A percentile compares a stretch with the other conserved stretches of the same genome.
These are phyloP conservation scores for Drosophila colorata DNA, from an alignment of 2,888 invertebrate genomes.

Conservation along the genomic window DNA sequence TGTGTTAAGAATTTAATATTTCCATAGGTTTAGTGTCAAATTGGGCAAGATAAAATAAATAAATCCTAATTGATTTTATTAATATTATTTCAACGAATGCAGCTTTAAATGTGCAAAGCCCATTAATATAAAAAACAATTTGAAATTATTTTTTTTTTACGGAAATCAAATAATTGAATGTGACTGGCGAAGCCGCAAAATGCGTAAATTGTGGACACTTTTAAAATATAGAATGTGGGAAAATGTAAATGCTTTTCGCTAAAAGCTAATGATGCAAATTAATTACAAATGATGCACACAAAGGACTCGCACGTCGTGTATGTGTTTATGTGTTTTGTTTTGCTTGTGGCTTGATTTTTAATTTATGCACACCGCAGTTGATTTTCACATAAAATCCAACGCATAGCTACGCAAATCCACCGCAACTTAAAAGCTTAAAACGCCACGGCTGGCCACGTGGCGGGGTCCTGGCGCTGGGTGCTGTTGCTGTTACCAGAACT, in stretches of 20 bases:
- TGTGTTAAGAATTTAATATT: conserved; percentile 20
- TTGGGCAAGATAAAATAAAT: conserved; percentile 18
- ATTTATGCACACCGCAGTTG: conserved; percentile 79
- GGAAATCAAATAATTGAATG: conserved; percentile 70
- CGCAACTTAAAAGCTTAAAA: conserved; percentile 80
- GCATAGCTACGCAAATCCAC: conserved; percentile 72
- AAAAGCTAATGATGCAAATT: conserved; percentile 74
- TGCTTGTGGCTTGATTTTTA: conserved; percentile 71
- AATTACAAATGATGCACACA: conserved; percentile 74
- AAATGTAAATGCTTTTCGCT: conserved; percentile 30
- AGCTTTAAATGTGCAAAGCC: conserved; percentile 52
- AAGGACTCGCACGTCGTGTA: conserved; percentile 19
- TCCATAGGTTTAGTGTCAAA: conserved; percentile 43
- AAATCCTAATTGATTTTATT: conserved; percentile 62
- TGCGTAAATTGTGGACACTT: conserved; percentile 61
- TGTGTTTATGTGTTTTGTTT: conserved; percentile 13
- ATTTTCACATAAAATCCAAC: conserved; percentile 75
- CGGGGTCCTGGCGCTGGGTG: conserved; percentile 17
- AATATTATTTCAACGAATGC: conserved; percentile 59
- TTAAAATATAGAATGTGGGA: conserved; percentile 12
- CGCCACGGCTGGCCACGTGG: conserved; percentile 47
- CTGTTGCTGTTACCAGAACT: conserved; percentile 18
- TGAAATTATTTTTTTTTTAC: conserved; percentile 41
- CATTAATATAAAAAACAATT: conserved; percentile 63
- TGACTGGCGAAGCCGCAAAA: conserved; percentile 72